Evolutionary conservation across 2,797 vertebrate species (phyloP), one percentile per base, ranked within the genome.

Genomic region (Falco novaeseelandiae): DNA sequence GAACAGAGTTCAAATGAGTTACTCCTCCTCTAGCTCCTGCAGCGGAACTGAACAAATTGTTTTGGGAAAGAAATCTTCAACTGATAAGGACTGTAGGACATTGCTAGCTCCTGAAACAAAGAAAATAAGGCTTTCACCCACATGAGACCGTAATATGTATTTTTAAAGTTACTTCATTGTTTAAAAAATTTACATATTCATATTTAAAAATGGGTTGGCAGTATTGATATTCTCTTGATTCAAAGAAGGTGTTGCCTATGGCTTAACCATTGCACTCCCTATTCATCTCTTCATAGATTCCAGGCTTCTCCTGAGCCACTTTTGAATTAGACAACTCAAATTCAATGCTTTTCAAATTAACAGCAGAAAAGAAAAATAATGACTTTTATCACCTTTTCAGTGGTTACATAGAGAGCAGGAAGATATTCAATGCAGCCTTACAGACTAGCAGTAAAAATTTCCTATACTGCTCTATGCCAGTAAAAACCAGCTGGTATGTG

Each of bases 81-180:
- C 13, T 87, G 21, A 21, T 46, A 74, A 63, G 12, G n/a, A 32
- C 20, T 16, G 8, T 1, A 1, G 17, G 14, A 22, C 7, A 19
- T 16, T 46, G 3, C 4, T 81, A 66, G 13, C 4, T 46, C 20
- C n/a, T 44, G 36, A 48, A 83, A 59, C 7, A 54, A 42, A 70
- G 12, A 65, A 76, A 61, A 30, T 5, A 1, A 72, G 3, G 0
- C 0, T 83, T 10, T 30, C 77, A 23, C 14, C 10, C 12, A 14
- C 5, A 9, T 49, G 9, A 38, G 32, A 10, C 2, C 21, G 52
- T 12, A 32, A 8, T 26, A 70, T 12, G 86, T 70, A 16, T 36
- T 86, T 80, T 86, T 72, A n/a, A 66, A 58, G 9, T 51, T 7
- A 29, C 6, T 46, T 1, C 26, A 42, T 26, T 63, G 0, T 81